Base-by-base conservation (phyloP, 2,113 vertebrate species). In the Apodemus speciosus region DNA sequence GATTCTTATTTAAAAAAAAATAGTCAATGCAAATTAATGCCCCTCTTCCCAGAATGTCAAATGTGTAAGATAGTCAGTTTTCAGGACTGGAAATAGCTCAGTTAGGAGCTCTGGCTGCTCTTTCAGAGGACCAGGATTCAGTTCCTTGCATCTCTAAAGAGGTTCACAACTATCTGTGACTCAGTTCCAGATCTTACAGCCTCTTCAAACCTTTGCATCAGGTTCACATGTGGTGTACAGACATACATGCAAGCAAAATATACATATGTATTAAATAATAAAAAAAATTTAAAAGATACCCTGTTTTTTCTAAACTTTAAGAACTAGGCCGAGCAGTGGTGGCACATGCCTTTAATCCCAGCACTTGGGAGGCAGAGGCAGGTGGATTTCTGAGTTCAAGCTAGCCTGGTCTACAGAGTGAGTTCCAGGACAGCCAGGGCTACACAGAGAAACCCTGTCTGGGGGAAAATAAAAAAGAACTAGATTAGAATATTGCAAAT, bases 401-500 rank as follows among this genome's bases (percentile, higher is more conserved):
- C n/a, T n/a, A n/a, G n/a, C n/a, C n/a, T n/a, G n/a, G n/a, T n/a
- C n/a, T n/a, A n/a, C n/a, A n/a, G n/a, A n/a, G n/a, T n/a, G n/a
- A n/a, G n/a, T n/a, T n/a, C n/a, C n/a, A n/a, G n/a, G n/a, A n/a
- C n/a, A n/a, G n/a, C n/a, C n/a, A n/a, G n/a, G n/a, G n/a, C n/a
- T n/a, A n/a, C n/a, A n/a, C n/a, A n/a, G n/a, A n/a, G n/a, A n/a
- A n/a, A n/a, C n/a, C n/a, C n/a, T n/a, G n/a, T n/a, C n/a, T n/a
- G n/a, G n/a, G n/a, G n/a, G n/a, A n/a, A n/a, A n/a, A n/a, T n/a
- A n/a, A n/a, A n/a, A n/a, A 93, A 93, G 86, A 84, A 95, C 35
- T 85, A 81, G 38, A 86, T 92, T 62, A 95, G n/a, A 93, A 79
- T 76, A 88, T 43, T 72, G 51, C 23, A 92, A 90, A 85, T 85